These are phyloP conservation scores for Emesis russula DNA, from an alignment of 2,888 invertebrate species.

Conservation along the genomic window DNA sequence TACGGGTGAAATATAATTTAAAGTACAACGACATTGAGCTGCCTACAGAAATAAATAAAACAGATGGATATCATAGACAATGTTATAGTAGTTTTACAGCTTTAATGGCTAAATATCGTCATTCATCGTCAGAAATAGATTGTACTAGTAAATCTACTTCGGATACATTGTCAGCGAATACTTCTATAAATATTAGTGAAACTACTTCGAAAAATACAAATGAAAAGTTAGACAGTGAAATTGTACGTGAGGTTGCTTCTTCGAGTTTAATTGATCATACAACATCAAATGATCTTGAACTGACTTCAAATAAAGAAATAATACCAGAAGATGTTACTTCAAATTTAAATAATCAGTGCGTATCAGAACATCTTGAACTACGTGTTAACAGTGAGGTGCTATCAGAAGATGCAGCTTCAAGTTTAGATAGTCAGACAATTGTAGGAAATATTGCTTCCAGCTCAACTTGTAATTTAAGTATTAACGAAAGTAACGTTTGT, in stretches of 20 bases:
- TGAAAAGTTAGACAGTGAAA: too few relatives aligned
- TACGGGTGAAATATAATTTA: slow-evolving; percentile 60
- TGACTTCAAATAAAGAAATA: not conserved
- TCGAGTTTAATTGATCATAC: not conserved
- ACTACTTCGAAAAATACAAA: not conserved
- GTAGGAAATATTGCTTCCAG: slow-evolving; percentile 27
- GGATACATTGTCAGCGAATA: slow-evolving; percentile 31
- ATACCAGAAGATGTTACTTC: not conserved
- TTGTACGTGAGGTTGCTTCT: not conserved
- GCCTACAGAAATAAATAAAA: slow-evolving; percentile 37
- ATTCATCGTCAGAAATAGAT: slow-evolving; percentile 49
- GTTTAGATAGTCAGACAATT: not conserved
- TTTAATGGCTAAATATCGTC: slow-evolving; percentile 68
- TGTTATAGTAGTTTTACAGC: slow-evolving; percentile 69
- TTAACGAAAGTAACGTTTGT: slow-evolving; percentile 5
- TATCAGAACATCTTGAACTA: not conserved
- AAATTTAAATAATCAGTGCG: not conserved
- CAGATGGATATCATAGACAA: slow-evolving; percentile 67
- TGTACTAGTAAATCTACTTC: slow-evolving; percentile 41
- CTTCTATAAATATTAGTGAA: slow-evolving; percentile 10
- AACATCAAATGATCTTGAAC: not conserved
- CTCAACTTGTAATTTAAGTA: slow-evolving; percentile 16
- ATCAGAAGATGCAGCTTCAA: slow-evolving; percentile 14
- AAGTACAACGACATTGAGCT: slow-evolving; percentile 49
- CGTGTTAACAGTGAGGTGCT: not conserved